Conservation (phyloP, 2,888 invertebrate genomes). For the Parnassius mnemosyne region DNA sequence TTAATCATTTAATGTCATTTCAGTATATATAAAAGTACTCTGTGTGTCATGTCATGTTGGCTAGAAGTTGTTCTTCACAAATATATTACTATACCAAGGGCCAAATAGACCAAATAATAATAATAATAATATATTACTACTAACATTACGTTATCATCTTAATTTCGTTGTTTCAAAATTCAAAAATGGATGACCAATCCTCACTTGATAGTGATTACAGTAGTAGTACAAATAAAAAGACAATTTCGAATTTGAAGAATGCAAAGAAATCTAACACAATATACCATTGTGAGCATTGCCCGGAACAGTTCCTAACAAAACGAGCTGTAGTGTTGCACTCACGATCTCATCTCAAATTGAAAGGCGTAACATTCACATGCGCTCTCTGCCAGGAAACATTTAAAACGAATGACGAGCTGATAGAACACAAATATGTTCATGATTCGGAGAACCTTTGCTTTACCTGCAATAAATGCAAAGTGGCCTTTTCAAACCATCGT, state of each 20-base stretch:
- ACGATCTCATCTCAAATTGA: not conserved
- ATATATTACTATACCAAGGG: no score
- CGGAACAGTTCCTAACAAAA: not conserved
- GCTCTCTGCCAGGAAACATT: conserved; percentile 29
- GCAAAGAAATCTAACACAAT: not conserved
- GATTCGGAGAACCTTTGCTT: conserved; percentile 31
- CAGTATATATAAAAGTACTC: no score
- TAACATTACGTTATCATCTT: no score
- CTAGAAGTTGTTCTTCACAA: no score
- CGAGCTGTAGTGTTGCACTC: conserved; percentile 2
- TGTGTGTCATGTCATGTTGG: no score
- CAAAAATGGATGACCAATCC: not conserved
- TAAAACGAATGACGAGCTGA: conserved; percentile 34
- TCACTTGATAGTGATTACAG: not conserved
- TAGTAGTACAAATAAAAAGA: not conserved
- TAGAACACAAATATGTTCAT: conserved; percentile 38
- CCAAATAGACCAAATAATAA: no score
- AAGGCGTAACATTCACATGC: conserved; percentile 6
- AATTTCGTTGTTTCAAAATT: not conserved
- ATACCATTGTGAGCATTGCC: conserved; percentile 9
- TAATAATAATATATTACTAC: no score
- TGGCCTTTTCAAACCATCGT: conserved; percentile 38
- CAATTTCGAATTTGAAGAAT: not conserved
- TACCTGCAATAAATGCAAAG: conserved; percentile 36
- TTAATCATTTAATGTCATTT: no score